phyloP scores from a whole-genome alignment of 92 coral and sea anemone species.

The Bergia puertoricense region DNA sequence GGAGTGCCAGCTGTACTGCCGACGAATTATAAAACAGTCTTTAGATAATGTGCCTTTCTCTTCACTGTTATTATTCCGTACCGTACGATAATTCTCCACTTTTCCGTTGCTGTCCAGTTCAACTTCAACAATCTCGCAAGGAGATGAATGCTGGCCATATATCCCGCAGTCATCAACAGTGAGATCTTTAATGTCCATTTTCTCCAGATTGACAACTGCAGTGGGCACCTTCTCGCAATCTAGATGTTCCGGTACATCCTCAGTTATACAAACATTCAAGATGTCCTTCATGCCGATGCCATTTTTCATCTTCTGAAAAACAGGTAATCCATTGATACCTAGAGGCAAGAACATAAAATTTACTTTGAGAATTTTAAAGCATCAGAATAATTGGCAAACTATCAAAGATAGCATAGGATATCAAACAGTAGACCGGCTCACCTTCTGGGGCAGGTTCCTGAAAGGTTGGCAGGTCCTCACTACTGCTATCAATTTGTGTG shows the following conservation, averaged over 20 bases:
- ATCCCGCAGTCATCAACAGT: slow-evolving; percentile 40
- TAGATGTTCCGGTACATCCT: slow-evolving; percentile 27
- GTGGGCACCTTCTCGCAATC: slow-evolving; percentile 47
- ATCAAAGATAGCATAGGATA: neutral
- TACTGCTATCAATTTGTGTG: too few relatives aligned
- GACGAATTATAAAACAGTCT: slow-evolving; percentile 21
- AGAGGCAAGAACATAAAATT: neutral
- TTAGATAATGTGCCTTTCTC: slow-evolving; percentile 3
- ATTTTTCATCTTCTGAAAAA: slow-evolving; percentile 16
- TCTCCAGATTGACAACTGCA: slow-evolving; percentile 44
- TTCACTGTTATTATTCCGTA: neutral
- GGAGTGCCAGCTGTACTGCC: slow-evolving; percentile 53
- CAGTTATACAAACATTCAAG: neutral
- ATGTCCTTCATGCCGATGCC: slow-evolving; percentile 51
- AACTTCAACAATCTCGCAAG: slow-evolving; percentile 13
- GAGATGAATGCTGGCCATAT: slow-evolving; percentile 40
- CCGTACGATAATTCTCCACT: neutral
- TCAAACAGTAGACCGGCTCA: neutral
- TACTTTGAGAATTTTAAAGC: neutral
- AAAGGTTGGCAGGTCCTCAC: neutral
- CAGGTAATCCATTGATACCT: slow-evolving; percentile 38
- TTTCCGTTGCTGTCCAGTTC: slow-evolving; percentile 12
- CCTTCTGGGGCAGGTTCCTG: neutral
- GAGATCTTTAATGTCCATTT: slow-evolving; percentile 18
- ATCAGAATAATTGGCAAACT: slow-evolving; percentile 8